Evolutionary conservation across 64 coral and sea anemone genomes (phyloP), one percentile per base, ranked within the genome.

Genomic region (Porites australiensis): DNA sequence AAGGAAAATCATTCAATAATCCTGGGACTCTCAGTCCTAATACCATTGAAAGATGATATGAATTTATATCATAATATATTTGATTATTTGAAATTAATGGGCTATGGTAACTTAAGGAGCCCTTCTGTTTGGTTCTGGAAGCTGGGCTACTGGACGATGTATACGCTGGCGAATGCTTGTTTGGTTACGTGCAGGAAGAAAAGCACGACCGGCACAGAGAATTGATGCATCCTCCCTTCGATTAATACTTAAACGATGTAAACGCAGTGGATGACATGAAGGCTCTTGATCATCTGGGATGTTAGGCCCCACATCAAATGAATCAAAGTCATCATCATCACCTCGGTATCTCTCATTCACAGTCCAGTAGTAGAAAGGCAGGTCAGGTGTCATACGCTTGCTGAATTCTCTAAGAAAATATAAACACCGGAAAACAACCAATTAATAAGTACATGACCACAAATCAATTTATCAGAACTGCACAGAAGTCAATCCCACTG

Each of bases 341-440:
- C 54, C 92, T 51, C 27, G 55, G 64, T 69, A 95, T 46, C 93
- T 77, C 22, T 95, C 93, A 72, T 90, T 90, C 5, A 55, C 3
- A 13, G 93, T 95, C 88, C 88, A 95, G 54, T 79, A 95, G 16
- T 95, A 90, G 55, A 90, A 95, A n/a, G 93, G 88, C 13, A 95
- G 47, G 15, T 89, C 87, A 7, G 80, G 64, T n/a, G 64, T 22
- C 86, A 94, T 94, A n/a, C 88, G 55, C 48, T 95, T 95, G 73
- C 93, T 67, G 58, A 90, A 90, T 15, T 94, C 93, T 60, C 87
- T 95, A 21, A 44, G 71, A 78, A 63, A 61, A 64, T 50, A 71
- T 1, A 71, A 16, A n/a, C 6, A 71, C 8, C 5, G 5, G 4
- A 5, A 4, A 70, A 70, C 9, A 22, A 21, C 23, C 8, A 70